A percentile compares a stretch with the other conserved stretches of the same genome.
Conservation (phyloP, 2,888 invertebrate species). For the Ormia ochracea region DNA sequence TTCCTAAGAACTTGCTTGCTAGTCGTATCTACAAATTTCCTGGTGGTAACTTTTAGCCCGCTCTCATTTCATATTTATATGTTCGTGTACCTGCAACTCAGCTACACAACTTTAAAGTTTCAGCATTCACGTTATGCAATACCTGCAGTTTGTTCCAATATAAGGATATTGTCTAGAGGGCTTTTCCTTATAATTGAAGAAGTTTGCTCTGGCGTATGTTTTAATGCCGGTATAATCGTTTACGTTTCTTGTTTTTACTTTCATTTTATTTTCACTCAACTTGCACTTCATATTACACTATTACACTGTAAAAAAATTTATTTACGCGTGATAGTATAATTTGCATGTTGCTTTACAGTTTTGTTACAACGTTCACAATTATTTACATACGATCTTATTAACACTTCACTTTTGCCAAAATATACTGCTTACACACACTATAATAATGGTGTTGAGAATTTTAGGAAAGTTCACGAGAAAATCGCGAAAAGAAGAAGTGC, state of each 20-base stretch:
- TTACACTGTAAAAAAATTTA: neutral
- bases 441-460: too few relatives aligned
- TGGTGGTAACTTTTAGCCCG: neutral
- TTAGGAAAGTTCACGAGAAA: too few relatives aligned
- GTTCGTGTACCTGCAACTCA: neutral
- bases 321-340: constrained; percentile 9
- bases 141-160: neutral
- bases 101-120: neutral
- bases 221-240: constrained; percentile 12
- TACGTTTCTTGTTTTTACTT: constrained; percentile 9
- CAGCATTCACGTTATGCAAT: constrained; percentile 2
- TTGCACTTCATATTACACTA: neutral
- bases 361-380: constrained; percentile 34
- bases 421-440: too few relatives aligned
- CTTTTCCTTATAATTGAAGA: neutral
- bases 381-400: constrained; percentile 44
- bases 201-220: neutral
- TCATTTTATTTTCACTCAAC: neutral
- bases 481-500: too few relatives aligned
- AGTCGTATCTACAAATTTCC: neutral
- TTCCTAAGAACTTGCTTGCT: neutral
- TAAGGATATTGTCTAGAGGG: neutral
- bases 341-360: constrained; percentile 3
- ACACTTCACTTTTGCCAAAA: neutral
- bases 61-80: neutral